A percentile compares a stretch with the other conserved stretches of the same genome.
Conservation (phyloP, 2,888 invertebrate species). For the Ametastegia equiseti region DNA sequence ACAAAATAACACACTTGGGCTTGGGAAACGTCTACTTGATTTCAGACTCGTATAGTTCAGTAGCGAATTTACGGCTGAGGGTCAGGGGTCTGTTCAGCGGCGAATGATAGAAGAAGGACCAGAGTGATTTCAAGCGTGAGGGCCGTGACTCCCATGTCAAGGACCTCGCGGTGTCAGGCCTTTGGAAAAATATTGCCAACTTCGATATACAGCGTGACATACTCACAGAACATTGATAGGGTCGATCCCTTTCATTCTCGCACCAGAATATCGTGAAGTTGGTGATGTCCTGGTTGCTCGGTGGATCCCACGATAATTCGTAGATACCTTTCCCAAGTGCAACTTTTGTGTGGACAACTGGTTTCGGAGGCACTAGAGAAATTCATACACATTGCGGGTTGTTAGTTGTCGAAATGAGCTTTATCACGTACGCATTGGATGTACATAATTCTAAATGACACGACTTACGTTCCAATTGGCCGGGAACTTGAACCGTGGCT, state of each 20-base stretch:
- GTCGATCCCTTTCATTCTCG: constrained; percentile 78
- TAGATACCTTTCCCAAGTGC: constrained; percentile 85
- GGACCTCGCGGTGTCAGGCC: no score
- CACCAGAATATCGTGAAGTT: constrained; percentile 93
- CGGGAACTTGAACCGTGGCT: constrained; percentile 82
- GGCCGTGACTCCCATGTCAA: no score
- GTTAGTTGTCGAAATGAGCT: background rate
- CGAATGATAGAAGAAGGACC: no score
- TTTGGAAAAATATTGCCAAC: background rate
- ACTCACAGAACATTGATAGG: constrained; percentile 77
- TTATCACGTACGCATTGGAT: background rate
- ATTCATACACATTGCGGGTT: background rate
- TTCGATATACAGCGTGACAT: background rate
- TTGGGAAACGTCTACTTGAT: no score
- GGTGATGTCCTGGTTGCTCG: constrained; percentile 75
- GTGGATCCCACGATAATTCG: constrained; percentile 86
- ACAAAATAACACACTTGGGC: no score
- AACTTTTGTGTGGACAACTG: constrained; percentile 84
- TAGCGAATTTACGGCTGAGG: no score
- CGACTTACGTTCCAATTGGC: constrained; percentile 76
- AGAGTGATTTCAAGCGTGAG: no score
- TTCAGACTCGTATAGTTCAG: no score
- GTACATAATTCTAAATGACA: background rate
- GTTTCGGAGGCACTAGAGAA: constrained; percentile 74
- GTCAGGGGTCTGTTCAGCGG: no score